Percentiles rank a stretch among this genome's conserved stretches.
Conservation (phyloP, 2,888 invertebrate species). For the Mamestra brassicae region DNA sequence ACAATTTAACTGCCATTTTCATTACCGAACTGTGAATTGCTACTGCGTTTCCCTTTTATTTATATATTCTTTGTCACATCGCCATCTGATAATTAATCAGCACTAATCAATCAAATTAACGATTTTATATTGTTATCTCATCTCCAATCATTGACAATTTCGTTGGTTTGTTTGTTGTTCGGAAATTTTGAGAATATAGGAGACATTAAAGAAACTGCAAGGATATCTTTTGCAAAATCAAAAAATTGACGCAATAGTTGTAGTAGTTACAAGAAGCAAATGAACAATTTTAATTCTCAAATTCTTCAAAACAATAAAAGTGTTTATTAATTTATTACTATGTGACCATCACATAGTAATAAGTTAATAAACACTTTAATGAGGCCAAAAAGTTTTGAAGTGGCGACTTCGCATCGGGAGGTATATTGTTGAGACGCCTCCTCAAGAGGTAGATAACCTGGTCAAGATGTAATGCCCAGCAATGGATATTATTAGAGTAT, state of each 20-base stretch:
- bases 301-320: too few relatives aligned
- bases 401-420: not conserved
- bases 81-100: slow-evolving; percentile 22
- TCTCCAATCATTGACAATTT: not conserved
- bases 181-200: not conserved
- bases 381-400: too few relatives aligned
- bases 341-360: too few relatives aligned
- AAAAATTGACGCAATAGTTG: too few relatives aligned
- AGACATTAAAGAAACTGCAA: not conserved
- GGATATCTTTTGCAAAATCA: not conserved
- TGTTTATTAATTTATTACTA: too few relatives aligned
- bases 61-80: slow-evolving; percentile 24
- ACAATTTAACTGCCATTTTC: slow-evolving; percentile 48
- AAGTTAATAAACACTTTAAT: too few relatives aligned
- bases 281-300: too few relatives aligned
- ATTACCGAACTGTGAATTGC: slow-evolving; percentile 11
- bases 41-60: not conserved
- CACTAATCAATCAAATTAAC: slow-evolving; percentile 9
- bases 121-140: slow-evolving; percentile 16
- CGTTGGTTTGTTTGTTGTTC: not conserved
- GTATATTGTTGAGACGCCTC: not conserved
- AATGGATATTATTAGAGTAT: too few relatives aligned
- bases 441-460: not conserved
- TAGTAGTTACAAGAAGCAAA: too few relatives aligned
- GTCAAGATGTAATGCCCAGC: too few relatives aligned